Base-by-base conservation (phyloP, 2,888 invertebrate genomes). In the Aplocera efformata region DNA sequence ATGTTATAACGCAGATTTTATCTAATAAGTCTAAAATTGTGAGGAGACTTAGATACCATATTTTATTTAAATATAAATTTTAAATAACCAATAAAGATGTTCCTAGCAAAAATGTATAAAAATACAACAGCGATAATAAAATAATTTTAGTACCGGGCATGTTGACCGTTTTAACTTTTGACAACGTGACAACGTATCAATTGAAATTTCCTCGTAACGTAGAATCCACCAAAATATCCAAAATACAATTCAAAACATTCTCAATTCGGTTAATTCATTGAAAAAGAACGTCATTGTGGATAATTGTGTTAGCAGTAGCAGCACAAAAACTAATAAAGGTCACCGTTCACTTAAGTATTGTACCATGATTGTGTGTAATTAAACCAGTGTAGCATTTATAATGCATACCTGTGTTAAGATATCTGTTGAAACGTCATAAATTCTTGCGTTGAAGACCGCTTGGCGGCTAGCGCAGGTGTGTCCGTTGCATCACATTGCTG, bases 381-480 rank as follows among this genome's bases (percentile, higher is more conserved):
- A 38, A 38, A 44, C 13, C 22, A 42, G 39, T 45, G 30, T 36
- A 31, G 45, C 34, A 50, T 50, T 42, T 43, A 41, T 20, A 46
- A 37, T 32, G 22, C 21, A 55, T 50, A 42, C 39, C 30, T 45
- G 27, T 42, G 46, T 46, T 48, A 43, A 50, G 41, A 54, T 54
- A 56, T 42, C 45, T 43, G 53, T 62, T 60, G 53, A 64, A 59
- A 60, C 42, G 51, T 60, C 63, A 65, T 26, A 65, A 64, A 79
- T 76, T 72, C 70, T 68, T 72, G 65, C 68, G 65, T 51, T 57
- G 65, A 79, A 81, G 82, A 81, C 79, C 60, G 82, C 78, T 68
- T 77, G 82, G 79, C 83, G 73, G 62, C 75, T 63, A 57, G 67
- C 71, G 65, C 74, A 66, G 67, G 79, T 79, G 79, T 65, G 67